Conservation (phyloP, 2,797 vertebrate species). For the Gymnothorax reevesii region DNA sequence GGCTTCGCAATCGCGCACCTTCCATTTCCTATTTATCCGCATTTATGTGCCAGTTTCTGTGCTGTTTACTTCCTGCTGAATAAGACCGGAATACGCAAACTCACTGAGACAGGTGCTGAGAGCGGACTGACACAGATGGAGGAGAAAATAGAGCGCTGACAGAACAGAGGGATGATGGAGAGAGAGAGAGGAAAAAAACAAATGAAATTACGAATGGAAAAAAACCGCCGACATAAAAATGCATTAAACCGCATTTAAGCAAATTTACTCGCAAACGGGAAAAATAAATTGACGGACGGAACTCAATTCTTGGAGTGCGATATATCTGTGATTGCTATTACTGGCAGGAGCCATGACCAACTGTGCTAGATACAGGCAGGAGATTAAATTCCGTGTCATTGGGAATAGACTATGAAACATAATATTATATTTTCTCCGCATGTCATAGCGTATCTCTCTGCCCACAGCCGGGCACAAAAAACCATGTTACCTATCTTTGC, state of each 20-base stretch:
- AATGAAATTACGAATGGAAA: slow-evolving; percentile 50
- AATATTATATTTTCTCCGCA: slow-evolving; percentile 67
- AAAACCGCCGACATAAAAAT: slow-evolving; percentile 66
- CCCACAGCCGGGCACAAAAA: background rate
- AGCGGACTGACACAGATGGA: background rate
- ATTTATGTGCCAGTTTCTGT: background rate
- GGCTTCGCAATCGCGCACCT: too few species aligned
- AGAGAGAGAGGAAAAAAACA: slow-evolving; percentile 34
- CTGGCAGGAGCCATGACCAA: slow-evolving; percentile 69
- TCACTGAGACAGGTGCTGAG: background rate
- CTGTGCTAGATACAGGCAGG: slow-evolving; percentile 64
- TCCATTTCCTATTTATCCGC: too few species aligned
- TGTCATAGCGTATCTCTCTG: background rate
- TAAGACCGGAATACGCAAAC: background rate
- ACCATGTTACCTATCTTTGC: background rate
- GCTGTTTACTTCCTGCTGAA: background rate
- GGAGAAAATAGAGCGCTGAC: background rate
- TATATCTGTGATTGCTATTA: slow-evolving; percentile 70
- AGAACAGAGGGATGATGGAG: background rate
- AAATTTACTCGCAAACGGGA: slow-evolving; percentile 72
- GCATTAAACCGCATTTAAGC: slow-evolving; percentile 74
- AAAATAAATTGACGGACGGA: slow-evolving; percentile 71
- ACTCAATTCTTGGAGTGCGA: slow-evolving; percentile 66
- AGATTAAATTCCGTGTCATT: slow-evolving; percentile 78
- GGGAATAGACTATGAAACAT: slow-evolving; percentile 75